Conservation (phyloP, 1,140 invertebrate genomes). For the Diuraphis noxia region DNA sequence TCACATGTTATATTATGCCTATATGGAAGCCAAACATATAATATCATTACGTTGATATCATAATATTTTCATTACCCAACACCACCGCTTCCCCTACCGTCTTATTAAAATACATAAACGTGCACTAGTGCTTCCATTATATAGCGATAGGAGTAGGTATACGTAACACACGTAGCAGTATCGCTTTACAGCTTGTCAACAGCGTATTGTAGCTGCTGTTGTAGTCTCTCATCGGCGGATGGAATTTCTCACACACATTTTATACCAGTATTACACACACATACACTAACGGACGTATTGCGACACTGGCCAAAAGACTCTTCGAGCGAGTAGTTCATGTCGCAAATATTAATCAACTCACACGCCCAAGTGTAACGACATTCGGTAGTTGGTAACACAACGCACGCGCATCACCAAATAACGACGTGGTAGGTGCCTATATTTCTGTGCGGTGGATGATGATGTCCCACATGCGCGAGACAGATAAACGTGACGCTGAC, state of each 20-base stretch:
- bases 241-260: background rate
- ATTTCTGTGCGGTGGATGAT: slow-evolving; percentile 10
- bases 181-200: too few species aligned
- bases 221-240: background rate
- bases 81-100: too few species aligned
- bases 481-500: slow-evolving; percentile 52
- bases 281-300: too few species aligned
- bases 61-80: too few species aligned
- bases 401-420: background rate
- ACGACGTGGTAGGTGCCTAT: background rate
- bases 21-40: too few species aligned
- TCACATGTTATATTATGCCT: too few species aligned
- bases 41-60: too few species aligned
- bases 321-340: background rate
- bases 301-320: background rate
- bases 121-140: too few species aligned
- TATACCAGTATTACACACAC: background rate
- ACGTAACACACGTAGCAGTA: too few species aligned
- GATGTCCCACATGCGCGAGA: slow-evolving; percentile 32
- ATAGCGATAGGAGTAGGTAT: too few species aligned
- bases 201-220: too few species aligned
- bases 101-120: too few species aligned
- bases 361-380: background rate
- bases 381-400: background rate
- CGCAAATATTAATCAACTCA: slow-evolving; percentile 38